Percentiles rank a stretch among this genome's conserved stretches.
phyloP scores from a whole-genome alignment of 2,797 vertebrate genomes.

The Sardinella longiceps region DNA sequence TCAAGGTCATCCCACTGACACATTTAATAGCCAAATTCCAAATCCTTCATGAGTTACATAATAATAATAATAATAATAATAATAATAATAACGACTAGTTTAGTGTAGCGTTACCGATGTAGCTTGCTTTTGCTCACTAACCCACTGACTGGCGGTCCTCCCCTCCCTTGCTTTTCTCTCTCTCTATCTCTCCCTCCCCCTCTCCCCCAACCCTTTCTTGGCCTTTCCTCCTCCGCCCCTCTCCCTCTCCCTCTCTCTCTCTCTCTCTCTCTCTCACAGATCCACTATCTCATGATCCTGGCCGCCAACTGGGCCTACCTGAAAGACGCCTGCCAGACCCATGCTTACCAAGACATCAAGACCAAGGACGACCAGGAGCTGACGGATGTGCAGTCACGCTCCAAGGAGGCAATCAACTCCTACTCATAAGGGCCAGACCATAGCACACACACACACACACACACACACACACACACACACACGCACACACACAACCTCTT shows the following conservation, averaged over 20 bases:
- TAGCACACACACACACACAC: constrained; percentile 62
- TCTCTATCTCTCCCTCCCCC: constrained; percentile 73
- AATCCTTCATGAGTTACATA: not conserved
- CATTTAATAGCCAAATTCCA: not conserved
- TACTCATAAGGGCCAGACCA: constrained; percentile 86
- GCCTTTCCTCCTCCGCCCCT: constrained; percentile 69
- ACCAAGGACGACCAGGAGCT: constrained; percentile 97
- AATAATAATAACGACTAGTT: constrained; percentile 1
- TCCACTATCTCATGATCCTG: constrained; percentile 99
- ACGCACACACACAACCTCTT: constrained; percentile 21
- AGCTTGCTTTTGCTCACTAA: constrained; percentile 84
- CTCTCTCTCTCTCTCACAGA: constrained; percentile 86
- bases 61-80: constrained; percentile 16
- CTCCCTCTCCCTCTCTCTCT: no score
- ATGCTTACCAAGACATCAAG: constrained; percentile 99
- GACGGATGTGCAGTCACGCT: constrained; percentile 95
- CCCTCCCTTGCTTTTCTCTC: constrained; percentile 53
- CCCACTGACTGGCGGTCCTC: constrained; percentile 85
- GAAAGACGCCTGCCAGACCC: constrained; percentile 95
- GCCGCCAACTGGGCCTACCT: constrained; percentile 99
- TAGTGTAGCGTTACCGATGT: constrained; percentile 71
- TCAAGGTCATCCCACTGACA: not conserved
- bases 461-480: constrained; percentile 60
- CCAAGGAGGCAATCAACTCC: constrained; percentile 99
- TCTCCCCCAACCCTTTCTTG: constrained; percentile 80